A percentile compares a stretch with the other conserved stretches of the same genome.
Evolutionary conservation across 2,888 invertebrate genomes (phyloP).

Genomic region (Emmelina monodactyla): DNA sequence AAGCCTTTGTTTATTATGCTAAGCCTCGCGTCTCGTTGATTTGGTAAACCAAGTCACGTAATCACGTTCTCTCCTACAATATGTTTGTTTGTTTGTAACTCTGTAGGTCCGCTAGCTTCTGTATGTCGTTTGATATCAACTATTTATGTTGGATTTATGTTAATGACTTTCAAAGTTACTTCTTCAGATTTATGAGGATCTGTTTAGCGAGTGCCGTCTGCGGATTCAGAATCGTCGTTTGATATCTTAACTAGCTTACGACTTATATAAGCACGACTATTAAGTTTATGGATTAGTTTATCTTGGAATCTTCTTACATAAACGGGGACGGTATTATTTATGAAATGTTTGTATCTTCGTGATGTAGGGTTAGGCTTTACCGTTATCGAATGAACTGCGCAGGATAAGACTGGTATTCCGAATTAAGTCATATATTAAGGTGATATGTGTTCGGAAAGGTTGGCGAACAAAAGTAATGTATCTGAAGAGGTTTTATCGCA

Average conservation of each 20-base stretch:
- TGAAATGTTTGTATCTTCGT: too few relatives aligned
- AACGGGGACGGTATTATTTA: too few relatives aligned
- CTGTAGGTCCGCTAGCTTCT: constrained; percentile 33
- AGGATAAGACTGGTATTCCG: constrained; percentile 37
- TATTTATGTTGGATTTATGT: constrained; percentile 42
- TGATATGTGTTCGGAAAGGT: constrained; percentile 48
- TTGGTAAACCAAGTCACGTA: constrained; percentile 64
- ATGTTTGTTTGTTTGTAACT: constrained; percentile 31
- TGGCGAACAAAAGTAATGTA: constrained; percentile 31
- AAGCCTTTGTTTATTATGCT: constrained; percentile 33
- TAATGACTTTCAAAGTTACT: constrained; percentile 32
- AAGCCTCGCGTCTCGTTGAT: constrained; percentile 54
- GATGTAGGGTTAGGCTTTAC: too few relatives aligned
- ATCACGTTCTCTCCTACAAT: constrained; percentile 44
- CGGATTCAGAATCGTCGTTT: background rate
- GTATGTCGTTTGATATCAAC: constrained; percentile 34
- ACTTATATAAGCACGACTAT: background rate
- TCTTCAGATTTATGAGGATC: constrained; percentile 8
- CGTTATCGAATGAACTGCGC: too few relatives aligned
- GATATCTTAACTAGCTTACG: constrained; percentile 1
- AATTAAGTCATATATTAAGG: constrained; percentile 61
- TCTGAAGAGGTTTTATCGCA: constrained; percentile 38
- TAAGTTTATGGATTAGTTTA: too few relatives aligned
- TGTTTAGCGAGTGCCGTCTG: background rate
- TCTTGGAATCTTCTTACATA: too few relatives aligned